These are phyloP conservation scores for Zingel zingel DNA, from an alignment of 2,113 vertebrate genomes.

Conservation along the genomic window DNA sequence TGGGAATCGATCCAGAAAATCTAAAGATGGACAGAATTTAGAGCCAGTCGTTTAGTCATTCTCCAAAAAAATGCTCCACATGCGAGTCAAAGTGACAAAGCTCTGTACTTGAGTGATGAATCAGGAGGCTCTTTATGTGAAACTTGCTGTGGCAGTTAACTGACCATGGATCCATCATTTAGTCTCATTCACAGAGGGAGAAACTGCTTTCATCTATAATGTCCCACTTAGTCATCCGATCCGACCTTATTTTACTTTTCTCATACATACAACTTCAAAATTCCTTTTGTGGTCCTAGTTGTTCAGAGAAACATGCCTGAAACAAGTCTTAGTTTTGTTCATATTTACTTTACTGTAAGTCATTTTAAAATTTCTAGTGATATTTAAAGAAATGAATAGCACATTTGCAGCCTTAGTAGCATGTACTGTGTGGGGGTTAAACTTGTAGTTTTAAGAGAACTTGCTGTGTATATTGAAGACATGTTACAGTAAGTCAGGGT, in stretches of 20 bases:
- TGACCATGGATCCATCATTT: not conserved
- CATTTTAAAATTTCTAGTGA: not conserved
- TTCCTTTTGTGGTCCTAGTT: not conserved
- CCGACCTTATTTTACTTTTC: not conserved
- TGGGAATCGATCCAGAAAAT: not conserved
- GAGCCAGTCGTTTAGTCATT: not conserved
- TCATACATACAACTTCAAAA: not conserved
- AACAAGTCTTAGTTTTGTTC: too few species aligned
- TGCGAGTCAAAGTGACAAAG: not conserved
- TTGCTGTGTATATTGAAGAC: not conserved
- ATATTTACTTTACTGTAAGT: not conserved
- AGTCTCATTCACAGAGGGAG: constrained; percentile 16
- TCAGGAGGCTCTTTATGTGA: not conserved
- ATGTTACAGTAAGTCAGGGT: not conserved
- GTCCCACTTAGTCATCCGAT: not conserved
- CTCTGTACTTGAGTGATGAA: not conserved
- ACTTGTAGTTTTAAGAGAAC: not conserved
- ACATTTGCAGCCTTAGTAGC: not conserved
- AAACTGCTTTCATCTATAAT: not conserved
- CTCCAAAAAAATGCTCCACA: not conserved
- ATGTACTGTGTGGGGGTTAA: not conserved
- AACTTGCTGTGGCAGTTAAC: not conserved
- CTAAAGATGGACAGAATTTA: not conserved
- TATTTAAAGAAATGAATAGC: not conserved
- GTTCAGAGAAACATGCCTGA: not conserved